phyloP scores from a whole-genome alignment of 35 echinoderm and acorn worm genomes.

The Acanthaster planci region DNA sequence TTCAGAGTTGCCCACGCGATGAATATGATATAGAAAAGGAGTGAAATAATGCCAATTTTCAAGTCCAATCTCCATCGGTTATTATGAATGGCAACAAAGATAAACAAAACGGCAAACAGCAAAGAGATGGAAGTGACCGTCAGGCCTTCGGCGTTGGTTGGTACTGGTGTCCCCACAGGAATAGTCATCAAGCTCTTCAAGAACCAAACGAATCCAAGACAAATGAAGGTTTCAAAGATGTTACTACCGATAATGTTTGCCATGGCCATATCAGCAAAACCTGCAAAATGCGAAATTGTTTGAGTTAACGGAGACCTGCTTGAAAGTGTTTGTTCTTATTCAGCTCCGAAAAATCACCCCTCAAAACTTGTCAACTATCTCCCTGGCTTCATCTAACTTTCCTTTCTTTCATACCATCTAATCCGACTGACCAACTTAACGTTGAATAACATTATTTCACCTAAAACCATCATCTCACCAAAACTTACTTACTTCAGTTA shows the following conservation, averaged over 20 bases:
- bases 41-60: constrained; percentile 58
- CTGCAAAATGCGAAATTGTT: constrained; percentile 21
- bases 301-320: too few species aligned
- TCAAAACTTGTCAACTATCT: too few species aligned
- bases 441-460: too few species aligned
- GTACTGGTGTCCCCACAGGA: constrained; percentile 5
- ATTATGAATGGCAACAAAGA: constrained; percentile 62
- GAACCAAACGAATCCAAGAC: constrained; percentile 93
- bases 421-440: too few species aligned
- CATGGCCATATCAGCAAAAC: constrained; percentile 85
- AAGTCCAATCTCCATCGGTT: constrained; percentile 79
- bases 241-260: constrained; percentile 97
- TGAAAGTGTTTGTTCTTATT: too few species aligned
- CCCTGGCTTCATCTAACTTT: too few species aligned
- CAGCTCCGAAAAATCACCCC: too few species aligned
- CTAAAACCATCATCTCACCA: too few species aligned
- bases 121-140: constrained; percentile 65
- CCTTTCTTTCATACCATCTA: too few species aligned
- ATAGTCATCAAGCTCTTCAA: constrained; percentile 24
- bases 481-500: too few species aligned
- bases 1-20: constrained; percentile 47
- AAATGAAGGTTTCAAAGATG: constrained; percentile 88
- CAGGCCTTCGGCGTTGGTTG: constrained; percentile 66
- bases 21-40: constrained; percentile 36
- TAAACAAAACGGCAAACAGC: constrained; percentile 71